phyloP scores from a whole-genome alignment of 30 jellyfish, hydroid and myxozoan genomes.

The Morbakka virulenta region DNA sequence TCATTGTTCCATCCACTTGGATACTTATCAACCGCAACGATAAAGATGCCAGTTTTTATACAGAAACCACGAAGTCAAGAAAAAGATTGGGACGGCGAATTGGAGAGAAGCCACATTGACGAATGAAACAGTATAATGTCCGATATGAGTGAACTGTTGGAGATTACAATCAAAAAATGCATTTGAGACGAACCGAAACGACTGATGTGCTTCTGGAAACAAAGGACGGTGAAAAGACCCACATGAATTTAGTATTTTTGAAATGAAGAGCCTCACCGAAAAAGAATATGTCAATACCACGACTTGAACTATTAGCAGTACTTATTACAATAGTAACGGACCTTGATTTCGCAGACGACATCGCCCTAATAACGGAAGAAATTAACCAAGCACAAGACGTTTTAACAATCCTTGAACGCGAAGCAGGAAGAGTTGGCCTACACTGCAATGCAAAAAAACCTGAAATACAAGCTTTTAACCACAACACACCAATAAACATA shows the following conservation, averaged over 20 bases:
- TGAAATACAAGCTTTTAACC: no score
- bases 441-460: no score
- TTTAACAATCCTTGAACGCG: no score
- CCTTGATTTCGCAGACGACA: no score
- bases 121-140: background rate
- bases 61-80: conserved; percentile 21
- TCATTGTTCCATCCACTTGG: conserved; percentile 21
- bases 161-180: no score
- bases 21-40: conserved; percentile 9
- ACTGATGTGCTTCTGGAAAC: conserved; percentile 6
- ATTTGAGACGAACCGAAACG: conserved; percentile 15
- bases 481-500: no score
- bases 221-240: background rate
- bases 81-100: conserved; percentile 41
- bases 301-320: no score
- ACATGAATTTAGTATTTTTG: background rate
- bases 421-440: no score
- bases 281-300: conserved; percentile 20
- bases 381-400: no score
- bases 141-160: background rate
- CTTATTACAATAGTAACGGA: no score
- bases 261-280: conserved; percentile 6
- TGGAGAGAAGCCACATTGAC: no score
- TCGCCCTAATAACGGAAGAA: background rate
- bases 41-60: background rate